These are phyloP conservation scores for Conus canariensis DNA, from an alignment of 2,888 invertebrate genomes.

Conservation along the genomic window DNA sequence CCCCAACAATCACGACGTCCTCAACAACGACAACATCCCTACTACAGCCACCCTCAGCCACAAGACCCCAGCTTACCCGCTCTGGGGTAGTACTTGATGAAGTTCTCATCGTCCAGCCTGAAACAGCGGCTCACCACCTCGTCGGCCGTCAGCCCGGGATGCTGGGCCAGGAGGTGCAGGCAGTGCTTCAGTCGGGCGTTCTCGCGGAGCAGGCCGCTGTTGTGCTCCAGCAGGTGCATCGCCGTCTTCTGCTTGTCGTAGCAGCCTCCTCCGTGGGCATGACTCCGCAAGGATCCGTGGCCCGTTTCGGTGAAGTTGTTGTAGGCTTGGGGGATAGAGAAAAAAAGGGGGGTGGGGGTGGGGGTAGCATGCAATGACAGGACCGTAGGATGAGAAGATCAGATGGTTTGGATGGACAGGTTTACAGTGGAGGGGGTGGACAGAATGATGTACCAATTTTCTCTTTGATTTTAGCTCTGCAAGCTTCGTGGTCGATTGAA, in stretches of 20 bases:
- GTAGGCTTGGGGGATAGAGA: constrained; percentile 3
- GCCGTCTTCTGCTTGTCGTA: background rate
- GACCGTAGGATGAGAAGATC: background rate
- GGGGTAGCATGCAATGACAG: background rate
- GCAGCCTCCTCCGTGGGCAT: background rate
- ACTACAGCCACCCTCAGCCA: background rate
- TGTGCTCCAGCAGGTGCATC: constrained; percentile 19
- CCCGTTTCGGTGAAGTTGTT: background rate
- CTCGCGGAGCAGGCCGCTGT: constrained; percentile 25
- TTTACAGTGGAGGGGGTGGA: no score
- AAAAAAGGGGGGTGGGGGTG: background rate
- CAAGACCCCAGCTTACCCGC: background rate
- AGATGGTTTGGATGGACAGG: no score
- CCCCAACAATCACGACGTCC: no score
- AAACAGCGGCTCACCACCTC: constrained; percentile 35
- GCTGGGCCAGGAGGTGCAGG: constrained; percentile 18
- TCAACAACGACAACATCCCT: background rate
- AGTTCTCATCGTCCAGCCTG: constrained; percentile 21
- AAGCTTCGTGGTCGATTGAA: no score
- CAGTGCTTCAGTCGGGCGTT: constrained; percentile 34
- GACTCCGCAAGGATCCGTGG: constrained; percentile 1
- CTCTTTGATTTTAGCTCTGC: no score
- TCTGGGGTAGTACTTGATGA: background rate
- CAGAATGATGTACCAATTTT: no score
- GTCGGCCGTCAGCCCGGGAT: background rate